A percentile compares a stretch with the other conserved stretches of the same genome.
Conservation (phyloP, 2,113 vertebrate species). For the Potamarius usumacintae region DNA sequence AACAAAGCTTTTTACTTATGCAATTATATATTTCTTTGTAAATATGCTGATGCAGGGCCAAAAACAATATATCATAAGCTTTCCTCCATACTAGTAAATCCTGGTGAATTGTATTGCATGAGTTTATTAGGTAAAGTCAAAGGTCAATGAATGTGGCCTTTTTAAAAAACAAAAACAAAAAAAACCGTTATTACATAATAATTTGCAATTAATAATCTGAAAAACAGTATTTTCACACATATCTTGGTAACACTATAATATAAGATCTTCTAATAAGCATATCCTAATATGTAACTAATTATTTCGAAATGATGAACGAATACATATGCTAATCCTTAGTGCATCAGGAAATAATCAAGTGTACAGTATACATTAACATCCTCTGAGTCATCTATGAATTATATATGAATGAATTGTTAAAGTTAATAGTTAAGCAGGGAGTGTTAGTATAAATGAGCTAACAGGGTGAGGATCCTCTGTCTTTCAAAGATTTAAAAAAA, state of each 20-base stretch:
- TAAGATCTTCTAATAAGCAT: not conserved
- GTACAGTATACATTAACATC: not conserved
- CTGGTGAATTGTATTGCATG: slow-evolving; percentile 16
- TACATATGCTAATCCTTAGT: not conserved
- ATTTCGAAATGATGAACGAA: not conserved
- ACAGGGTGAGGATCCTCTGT: not conserved
- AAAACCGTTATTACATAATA: not conserved
- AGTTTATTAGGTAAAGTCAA: slow-evolving; percentile 2
- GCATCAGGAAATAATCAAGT: not conserved
- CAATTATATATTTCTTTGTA: slow-evolving; percentile 33
- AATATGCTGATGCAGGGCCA: slow-evolving; percentile 39
- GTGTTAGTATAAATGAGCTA: not conserved
- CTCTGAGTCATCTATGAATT: not conserved
- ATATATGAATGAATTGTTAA: not conserved
- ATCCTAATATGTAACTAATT: not conserved
- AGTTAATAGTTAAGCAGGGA: not conserved
- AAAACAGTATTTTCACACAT: not conserved
- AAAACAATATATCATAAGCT: slow-evolving; percentile 38
- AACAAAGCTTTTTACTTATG: slow-evolving; percentile 51
- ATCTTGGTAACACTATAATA: not conserved
- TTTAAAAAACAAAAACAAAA: not conserved
- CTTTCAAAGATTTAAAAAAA: not conserved
- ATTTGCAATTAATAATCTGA: not conserved
- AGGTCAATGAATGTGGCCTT: not conserved
- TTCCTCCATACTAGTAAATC: not conserved